Percentiles rank a stretch among this genome's conserved stretches.
Conservation (phyloP, 2,113 vertebrate species). For the Varanus salvator region DNA sequence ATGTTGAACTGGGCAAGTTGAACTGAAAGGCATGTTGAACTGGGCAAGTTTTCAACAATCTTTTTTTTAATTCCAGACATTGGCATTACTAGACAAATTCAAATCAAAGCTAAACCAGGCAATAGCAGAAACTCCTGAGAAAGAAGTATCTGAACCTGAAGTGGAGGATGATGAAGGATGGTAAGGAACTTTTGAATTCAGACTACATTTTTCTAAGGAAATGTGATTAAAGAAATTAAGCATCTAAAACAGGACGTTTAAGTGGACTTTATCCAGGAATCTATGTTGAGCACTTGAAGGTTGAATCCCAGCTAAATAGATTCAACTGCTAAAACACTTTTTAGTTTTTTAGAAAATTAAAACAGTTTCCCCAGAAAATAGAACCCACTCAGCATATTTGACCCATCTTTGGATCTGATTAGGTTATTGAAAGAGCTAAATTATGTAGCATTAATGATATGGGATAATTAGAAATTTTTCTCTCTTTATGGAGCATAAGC, state of each 20-base stretch:
- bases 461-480: background rate
- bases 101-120: constrained; percentile 93
- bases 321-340: background rate
- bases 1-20: background rate
- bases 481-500: background rate
- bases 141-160: constrained; percentile 84
- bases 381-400: background rate
- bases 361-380: background rate
- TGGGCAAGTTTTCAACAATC: background rate
- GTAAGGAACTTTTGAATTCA: constrained; percentile 75
- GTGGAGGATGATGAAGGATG: constrained; percentile 92
- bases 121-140: constrained; percentile 88
- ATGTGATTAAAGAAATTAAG: background rate
- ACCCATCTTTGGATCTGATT: background rate
- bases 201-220: constrained; percentile 20
- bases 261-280: background rate
- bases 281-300: background rate
- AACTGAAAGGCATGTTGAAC: too few species aligned
- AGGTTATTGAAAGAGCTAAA: background rate
- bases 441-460: background rate
- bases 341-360: background rate
- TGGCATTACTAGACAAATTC: constrained; percentile 89
- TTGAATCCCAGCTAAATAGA: background rate
- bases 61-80: constrained; percentile 81
- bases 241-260: background rate